Evolutionary conservation across 35 echinoderm and acorn worm genomes (phyloP).

Genomic region (Ptychodera flava): DNA sequence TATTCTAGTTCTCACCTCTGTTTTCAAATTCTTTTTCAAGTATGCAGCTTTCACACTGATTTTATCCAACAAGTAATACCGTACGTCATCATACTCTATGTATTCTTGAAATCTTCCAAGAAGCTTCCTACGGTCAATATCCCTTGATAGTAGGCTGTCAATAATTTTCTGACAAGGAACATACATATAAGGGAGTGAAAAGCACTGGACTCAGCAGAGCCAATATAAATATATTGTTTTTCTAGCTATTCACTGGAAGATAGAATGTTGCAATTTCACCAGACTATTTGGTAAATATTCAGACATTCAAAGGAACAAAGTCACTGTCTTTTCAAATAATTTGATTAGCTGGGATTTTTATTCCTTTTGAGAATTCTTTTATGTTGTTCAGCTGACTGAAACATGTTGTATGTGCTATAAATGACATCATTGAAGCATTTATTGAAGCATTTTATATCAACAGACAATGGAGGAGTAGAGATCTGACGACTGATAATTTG

Average conservation of each 20-base stretch:
- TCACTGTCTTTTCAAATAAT: neutral
- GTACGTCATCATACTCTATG: constrained; percentile 85
- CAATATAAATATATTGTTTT: neutral
- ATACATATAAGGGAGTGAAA: neutral
- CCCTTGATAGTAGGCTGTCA: constrained; percentile 43
- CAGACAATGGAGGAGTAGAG: too few species aligned
- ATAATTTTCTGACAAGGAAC: constrained; percentile 43
- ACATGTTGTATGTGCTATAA: too few species aligned
- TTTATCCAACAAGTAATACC: constrained; percentile 31
- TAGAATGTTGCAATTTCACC: neutral
- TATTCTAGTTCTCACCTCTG: neutral
- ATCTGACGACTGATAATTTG: too few species aligned
- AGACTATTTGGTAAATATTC: neutral
- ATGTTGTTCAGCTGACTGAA: too few species aligned
- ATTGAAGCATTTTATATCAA: too few species aligned
- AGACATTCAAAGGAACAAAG: neutral
- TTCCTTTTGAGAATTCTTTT: too few species aligned
- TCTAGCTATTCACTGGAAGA: neutral
- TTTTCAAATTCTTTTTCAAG: neutral
- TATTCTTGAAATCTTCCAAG: constrained; percentile 81
- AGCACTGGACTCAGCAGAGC: neutral
- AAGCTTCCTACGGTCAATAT: constrained; percentile 35
- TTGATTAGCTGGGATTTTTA: too few species aligned
- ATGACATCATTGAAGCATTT: too few species aligned
- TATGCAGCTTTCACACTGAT: constrained; percentile 3